Base-by-base conservation (phyloP, 92 coral and sea anemone genomes). In the Phymanthus crucifer region DNA sequence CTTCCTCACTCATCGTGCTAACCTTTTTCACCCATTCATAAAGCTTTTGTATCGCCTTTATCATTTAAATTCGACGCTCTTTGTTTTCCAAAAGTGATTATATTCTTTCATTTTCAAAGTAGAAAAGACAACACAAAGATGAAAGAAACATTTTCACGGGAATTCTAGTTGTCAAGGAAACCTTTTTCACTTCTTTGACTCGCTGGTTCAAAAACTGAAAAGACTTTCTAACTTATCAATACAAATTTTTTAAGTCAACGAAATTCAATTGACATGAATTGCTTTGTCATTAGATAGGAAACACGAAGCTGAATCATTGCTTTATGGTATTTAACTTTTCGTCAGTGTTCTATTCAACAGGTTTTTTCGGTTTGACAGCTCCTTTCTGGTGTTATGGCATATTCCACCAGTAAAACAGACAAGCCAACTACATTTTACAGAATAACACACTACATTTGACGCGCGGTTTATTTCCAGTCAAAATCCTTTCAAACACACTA, bases 331-430 rank as follows among this genome's bases (percentile, higher is more conserved):
- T 54, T 54, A 19, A 54, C 48, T 11, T 0, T 14, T 43, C 48
- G n/a, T n/a, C 10, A 43, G 48, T 10, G 18, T 43, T 19, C 26
- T 6, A 14, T 24, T 54, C 27, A 54, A 54, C 64, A 54, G 64
- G 64, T 54, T 54, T 54, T 45, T 24, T 54, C 14, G 6, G 27
- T 26, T 54, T 54, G 68, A 61, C 68, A 61, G 34, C 68, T 61
- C 64, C 64, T 26, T 54, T 54, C 64, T 54, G 24, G 64, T 54
- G 1, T 43, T 43, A 17, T 54, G 27, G 64, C 8, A 11, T 21
- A 54, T n/a, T 21, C 64, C 64, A 54, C 64, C 64, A 54, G 64
- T 19, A 29, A 61, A 27, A 61, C 34, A 61, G 34, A 61, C 68
- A 61, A n/a, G 34, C 29, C 29, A 27, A 61, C 68, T 27, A 2